phyloP scores from a whole-genome alignment of 2,888 invertebrate genomes.

The Trissolcus japonicus region DNA sequence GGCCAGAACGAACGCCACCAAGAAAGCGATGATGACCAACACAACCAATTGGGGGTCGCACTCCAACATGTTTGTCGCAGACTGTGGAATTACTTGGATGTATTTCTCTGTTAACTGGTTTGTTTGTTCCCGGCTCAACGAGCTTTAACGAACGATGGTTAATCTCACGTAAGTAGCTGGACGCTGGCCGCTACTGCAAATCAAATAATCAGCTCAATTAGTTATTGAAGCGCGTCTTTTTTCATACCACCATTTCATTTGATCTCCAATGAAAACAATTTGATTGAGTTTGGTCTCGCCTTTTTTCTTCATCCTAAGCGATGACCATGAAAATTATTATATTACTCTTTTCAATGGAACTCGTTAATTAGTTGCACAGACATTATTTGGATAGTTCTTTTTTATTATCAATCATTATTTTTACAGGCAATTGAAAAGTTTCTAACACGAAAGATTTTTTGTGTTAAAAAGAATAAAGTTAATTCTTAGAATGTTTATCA shows the following conservation, averaged over 20 bases:
- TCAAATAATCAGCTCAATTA: constrained; percentile 42
- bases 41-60: constrained; percentile 84
- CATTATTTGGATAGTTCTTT: too few species aligned
- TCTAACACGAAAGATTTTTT: too few species aligned
- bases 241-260: constrained; percentile 2
- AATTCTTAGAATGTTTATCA: too few species aligned
- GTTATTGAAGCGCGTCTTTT: constrained; percentile 29
- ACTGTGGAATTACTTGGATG: background rate
- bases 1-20: constrained; percentile 96
- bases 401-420: too few species aligned
- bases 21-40: constrained; percentile 91
- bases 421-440: too few species aligned
- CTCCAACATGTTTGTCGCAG: constrained; percentile 75
- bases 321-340: too few species aligned
- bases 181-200: constrained; percentile 45
- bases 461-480: too few species aligned
- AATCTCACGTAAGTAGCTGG: constrained; percentile 31
- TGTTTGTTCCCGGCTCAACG: constrained; percentile 39
- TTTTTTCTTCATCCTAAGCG: too few species aligned
- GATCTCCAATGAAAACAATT: too few species aligned
- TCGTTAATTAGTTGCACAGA: too few species aligned
- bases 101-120: constrained; percentile 25
- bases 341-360: too few species aligned
- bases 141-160: constrained; percentile 40
- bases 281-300: too few species aligned